phyloP scores from a whole-genome alignment of 2,113 vertebrate genomes.

The Phasianus colchicus region DNA sequence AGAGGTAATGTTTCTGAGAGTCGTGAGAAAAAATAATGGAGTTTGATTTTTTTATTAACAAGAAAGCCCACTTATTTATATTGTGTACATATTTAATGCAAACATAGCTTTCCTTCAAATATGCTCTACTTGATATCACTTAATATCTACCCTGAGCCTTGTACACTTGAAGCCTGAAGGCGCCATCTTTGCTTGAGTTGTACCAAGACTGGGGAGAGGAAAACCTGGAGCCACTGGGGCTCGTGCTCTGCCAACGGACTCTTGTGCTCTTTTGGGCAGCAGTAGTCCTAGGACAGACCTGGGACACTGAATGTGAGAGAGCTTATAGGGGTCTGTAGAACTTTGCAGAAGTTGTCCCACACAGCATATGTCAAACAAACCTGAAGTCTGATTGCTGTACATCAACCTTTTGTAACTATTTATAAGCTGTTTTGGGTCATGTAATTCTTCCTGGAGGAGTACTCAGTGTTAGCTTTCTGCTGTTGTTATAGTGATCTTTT shows the following conservation, averaged over 20 bases:
- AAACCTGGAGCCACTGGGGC: background rate
- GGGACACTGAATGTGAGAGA: background rate
- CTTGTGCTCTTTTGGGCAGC: accelerated
- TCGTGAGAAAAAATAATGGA: background rate
- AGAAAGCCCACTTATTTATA: background rate
- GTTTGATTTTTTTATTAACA: background rate
- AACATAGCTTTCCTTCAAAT: background rate
- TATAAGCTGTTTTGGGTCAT: constrained; percentile 42
- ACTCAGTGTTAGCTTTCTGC: constrained; percentile 9
- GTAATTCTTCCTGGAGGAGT: constrained; percentile 21
- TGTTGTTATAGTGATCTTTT: constrained; percentile 16
- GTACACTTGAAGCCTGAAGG: background rate
- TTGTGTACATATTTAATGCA: background rate
- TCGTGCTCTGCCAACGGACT: background rate
- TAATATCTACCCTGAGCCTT: background rate
- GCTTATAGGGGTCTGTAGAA: background rate
- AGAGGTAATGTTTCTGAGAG: background rate
- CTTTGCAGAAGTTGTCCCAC: background rate
- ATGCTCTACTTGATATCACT: background rate
- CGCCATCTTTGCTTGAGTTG: background rate
- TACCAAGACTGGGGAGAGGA: background rate
- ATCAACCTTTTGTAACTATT: constrained; percentile 45
- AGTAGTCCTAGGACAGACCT: background rate
- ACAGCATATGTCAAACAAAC: background rate
- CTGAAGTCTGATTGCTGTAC: background rate